Base-by-base conservation (phyloP, 64 coral and sea anemone genomes). In the Actinia tenebrosa region DNA sequence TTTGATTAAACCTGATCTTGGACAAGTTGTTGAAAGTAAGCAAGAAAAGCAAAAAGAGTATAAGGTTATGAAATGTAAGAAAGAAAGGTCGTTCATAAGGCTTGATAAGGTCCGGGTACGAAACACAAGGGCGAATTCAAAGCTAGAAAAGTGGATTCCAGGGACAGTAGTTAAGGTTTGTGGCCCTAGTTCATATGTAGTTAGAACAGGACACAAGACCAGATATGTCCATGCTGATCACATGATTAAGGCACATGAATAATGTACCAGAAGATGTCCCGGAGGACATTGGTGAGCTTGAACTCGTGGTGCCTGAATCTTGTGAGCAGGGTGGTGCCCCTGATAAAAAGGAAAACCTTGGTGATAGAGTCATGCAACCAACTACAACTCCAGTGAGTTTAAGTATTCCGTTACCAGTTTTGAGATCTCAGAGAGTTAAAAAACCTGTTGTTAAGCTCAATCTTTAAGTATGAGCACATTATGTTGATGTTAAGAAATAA, bases 151-250 rank as follows among this genome's bases (percentile, higher is more conserved):
- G 42, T 91, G 89, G 86, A 91, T 91, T 88, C 80, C 64, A 44
- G 86, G 89, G 27, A 84, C 78, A 19, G 88, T 90, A 94, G 92
- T 94, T 54, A 94, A 94, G 83, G 83, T 95, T 25, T 95, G 89
- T 89, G 89, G 93, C 60, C 86, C 87, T 56, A 89, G 89, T 42
- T 91, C 71, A 25, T 95, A 94, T 87, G 52, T 94, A 44, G 92
- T 90, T 27, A 94, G 56, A 83, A 94, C 92, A 90, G 92, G 85
- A 87, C 71, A 87, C 55, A 54, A 53, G 4, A 94, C 46, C 15
- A 69, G 84, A 53, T 90, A 94, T 90, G 88, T 94, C 89, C 84
- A 84, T 54, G 86, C 83, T 87, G 92, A 94, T 90, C 92, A 94
- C 50, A 77, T 87, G 85, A 94, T 94, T 17, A 78, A 46, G 81